Conservation (phyloP, 2,888 invertebrate genomes). For the Amphipyra berbera region DNA sequence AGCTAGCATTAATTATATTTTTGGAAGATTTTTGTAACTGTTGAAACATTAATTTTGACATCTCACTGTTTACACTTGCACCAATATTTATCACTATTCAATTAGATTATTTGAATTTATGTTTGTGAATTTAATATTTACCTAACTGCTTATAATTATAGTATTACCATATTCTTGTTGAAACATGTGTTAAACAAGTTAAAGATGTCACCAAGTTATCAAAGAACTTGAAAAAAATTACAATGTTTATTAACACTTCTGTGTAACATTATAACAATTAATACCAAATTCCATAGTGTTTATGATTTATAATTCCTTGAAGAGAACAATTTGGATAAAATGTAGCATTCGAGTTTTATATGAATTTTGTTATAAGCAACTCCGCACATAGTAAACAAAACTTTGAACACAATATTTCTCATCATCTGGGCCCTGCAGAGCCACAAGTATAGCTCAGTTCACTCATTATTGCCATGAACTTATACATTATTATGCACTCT, state of each 20-base stretch:
- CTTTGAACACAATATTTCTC: constrained; percentile 56
- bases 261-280: background rate
- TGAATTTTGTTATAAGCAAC: constrained; percentile 13
- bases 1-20: constrained; percentile 5
- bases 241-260: background rate
- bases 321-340: background rate
- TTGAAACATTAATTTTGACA: constrained; percentile 24
- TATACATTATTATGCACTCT: constrained; percentile 73
- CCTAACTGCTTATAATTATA: too few relatives aligned
- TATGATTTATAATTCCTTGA: background rate
- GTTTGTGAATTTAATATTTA: too few relatives aligned
- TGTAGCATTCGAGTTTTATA: background rate
- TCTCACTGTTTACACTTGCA: constrained; percentile 51
- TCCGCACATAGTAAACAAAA: constrained; percentile 53
- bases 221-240: background rate
- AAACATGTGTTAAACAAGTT: background rate
- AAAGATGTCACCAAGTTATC: too few relatives aligned
- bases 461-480: constrained; percentile 60
- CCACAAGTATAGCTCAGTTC: constrained; percentile 52
- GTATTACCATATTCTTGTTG: too few relatives aligned
- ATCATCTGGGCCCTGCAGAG: constrained; percentile 31
- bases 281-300: background rate
- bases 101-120: background rate
- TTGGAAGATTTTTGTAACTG: background rate
- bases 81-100: constrained; percentile 19